A percentile compares a stretch with the other conserved stretches of the same genome.
phyloP scores from a whole-genome alignment of 2,888 invertebrate species.

The Antheraea assamensis region DNA sequence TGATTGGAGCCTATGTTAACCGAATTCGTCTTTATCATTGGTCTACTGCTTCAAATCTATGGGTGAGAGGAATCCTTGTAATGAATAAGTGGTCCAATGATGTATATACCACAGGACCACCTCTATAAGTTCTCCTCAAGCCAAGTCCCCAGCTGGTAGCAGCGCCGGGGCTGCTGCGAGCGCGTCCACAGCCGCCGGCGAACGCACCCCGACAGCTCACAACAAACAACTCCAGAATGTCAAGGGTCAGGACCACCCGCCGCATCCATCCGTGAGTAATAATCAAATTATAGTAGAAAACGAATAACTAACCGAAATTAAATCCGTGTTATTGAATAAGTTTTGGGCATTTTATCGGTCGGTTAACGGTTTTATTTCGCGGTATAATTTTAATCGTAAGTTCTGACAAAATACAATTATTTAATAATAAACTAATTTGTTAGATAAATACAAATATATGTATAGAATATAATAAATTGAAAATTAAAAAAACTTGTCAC shows the following conservation, averaged over 20 bases:
- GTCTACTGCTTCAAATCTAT: no score
- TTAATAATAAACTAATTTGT: no score
- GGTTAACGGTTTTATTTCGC: not conserved
- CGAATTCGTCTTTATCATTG: no score
- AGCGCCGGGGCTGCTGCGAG: constrained; percentile 80
- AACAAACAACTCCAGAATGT: constrained; percentile 90
- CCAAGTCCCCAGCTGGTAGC: constrained; percentile 89
- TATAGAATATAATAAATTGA: no score
- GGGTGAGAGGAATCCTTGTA: not conserved
- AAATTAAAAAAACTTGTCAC: no score
- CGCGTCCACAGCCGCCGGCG: constrained; percentile 77
- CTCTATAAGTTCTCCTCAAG: constrained; percentile 86
- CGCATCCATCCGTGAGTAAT: constrained; percentile 89
- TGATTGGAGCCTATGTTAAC: no score
- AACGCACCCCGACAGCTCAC: constrained; percentile 84
- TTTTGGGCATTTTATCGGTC: not conserved
- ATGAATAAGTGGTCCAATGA: not conserved
- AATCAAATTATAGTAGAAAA: constrained; percentile 7
- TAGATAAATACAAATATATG: no score
- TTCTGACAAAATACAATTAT: no score
- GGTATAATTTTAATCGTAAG: not conserved
- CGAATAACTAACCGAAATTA: not conserved
- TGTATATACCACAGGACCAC: constrained; percentile 81
- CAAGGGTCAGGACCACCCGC: constrained; percentile 83
- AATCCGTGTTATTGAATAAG: not conserved